phyloP scores from a whole-genome alignment of 2,113 vertebrate species.

The Dasyurus viverrinus region DNA sequence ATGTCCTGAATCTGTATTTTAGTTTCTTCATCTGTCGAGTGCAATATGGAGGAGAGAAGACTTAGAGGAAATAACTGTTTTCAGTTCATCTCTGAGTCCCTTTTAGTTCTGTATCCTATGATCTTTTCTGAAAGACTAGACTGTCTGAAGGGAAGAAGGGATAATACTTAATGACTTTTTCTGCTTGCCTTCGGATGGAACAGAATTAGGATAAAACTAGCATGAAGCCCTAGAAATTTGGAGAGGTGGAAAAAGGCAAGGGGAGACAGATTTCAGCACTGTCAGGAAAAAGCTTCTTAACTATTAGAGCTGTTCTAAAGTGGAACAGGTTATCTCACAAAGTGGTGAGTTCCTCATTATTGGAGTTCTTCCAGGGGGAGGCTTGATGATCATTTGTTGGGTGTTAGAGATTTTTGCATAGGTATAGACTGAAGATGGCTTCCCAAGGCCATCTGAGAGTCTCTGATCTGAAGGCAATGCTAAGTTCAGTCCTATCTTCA shows the following conservation, averaged over 20 bases:
- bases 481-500: neutral
- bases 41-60: neutral
- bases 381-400: neutral
- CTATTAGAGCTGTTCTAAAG: neutral
- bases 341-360: neutral
- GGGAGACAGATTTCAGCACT: neutral
- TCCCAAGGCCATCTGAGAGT: neutral
- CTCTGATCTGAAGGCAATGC: neutral
- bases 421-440: neutral
- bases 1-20: neutral
- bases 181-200: neutral
- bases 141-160: neutral
- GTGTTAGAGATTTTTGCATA: neutral
- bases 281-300: neutral
- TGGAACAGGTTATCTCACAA: neutral
- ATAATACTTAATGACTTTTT: neutral
- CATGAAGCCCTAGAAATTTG: neutral
- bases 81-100: neutral
- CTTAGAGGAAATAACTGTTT: neutral
- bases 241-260: neutral
- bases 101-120: neutral
- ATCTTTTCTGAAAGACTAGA: neutral
- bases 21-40: constrained; percentile 26
- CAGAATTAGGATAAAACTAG: neutral
- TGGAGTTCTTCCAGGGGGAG: neutral